These are phyloP conservation scores for Nyleta sp. DNA, from an alignment of 2,888 invertebrate species.

Conservation along the genomic window DNA sequence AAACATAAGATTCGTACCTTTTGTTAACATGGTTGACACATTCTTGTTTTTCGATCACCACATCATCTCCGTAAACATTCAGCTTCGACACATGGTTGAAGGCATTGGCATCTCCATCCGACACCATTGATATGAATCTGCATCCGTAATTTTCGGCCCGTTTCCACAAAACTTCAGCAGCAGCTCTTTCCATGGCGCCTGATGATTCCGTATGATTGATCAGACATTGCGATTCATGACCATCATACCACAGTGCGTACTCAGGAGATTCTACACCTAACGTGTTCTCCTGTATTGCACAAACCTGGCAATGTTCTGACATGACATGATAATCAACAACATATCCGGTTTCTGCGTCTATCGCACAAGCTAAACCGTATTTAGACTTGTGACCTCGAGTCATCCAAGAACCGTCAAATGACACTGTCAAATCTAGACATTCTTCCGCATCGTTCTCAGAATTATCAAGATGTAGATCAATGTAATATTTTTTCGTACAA, in stretches of 20 bases:
- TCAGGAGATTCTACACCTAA: slow-evolving; percentile 18
- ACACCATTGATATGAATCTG: slow-evolving; percentile 16
- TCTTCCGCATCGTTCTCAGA: slow-evolving; percentile 1
- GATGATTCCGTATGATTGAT: slow-evolving; percentile 10
- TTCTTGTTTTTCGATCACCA: neutral
- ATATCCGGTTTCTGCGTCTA: slow-evolving; percentile 14
- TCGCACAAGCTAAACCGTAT: slow-evolving; percentile 21
- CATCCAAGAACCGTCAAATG: slow-evolving; percentile 26
- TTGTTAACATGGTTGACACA: slow-evolving; percentile 21
- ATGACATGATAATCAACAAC: slow-evolving; percentile 24
- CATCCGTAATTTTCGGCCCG: neutral
- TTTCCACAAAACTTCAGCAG: slow-evolving; percentile 10
- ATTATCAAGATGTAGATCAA: slow-evolving; percentile 16
- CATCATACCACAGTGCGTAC: slow-evolving; percentile 18
- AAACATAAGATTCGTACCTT: slow-evolving; percentile 16
- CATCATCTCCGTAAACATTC: slow-evolving; percentile 12
- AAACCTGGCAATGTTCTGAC: slow-evolving; percentile 11
- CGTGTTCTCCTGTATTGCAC: neutral
- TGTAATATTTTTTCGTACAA: slow-evolving; percentile 10
- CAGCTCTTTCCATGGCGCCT: slow-evolving; percentile 13
- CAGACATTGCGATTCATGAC: slow-evolving; percentile 22
- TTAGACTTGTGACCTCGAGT: slow-evolving; percentile 23
- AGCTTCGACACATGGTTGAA: neutral
- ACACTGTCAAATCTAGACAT: slow-evolving; percentile 17
- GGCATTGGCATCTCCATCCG: slow-evolving; percentile 31